These are phyloP conservation scores for Yponomeuta cagnagella DNA, from an alignment of 2,888 invertebrate genomes.

Conservation along the genomic window DNA sequence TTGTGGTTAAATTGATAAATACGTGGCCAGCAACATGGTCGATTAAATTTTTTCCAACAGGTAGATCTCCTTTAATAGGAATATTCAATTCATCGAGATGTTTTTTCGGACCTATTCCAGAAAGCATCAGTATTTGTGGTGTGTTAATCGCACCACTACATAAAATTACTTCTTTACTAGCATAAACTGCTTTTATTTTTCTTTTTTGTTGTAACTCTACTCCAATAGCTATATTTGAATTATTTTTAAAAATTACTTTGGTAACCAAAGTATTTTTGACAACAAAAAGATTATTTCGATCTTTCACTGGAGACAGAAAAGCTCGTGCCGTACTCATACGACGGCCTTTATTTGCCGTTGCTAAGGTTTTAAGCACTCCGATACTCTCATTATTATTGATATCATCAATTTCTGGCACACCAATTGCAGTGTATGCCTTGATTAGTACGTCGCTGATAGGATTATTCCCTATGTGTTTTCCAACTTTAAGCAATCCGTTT, in stretches of 20 bases:
- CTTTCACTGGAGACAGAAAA: slow-evolving; percentile 67
- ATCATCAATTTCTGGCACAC: slow-evolving; percentile 78
- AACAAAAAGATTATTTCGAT: slow-evolving; percentile 33
- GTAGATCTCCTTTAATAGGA: slow-evolving; percentile 51
- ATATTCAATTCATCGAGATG: slow-evolving; percentile 54
- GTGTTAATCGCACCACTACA: slow-evolving; percentile 70
- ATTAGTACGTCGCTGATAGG: slow-evolving; percentile 25
- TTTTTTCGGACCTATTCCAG: slow-evolving; percentile 66
- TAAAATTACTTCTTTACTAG: slow-evolving; percentile 66
- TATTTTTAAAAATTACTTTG: slow-evolving; percentile 54
- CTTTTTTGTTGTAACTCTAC: slow-evolving; percentile 47
- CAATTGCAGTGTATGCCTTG: slow-evolving; percentile 43
- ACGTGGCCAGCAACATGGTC: slow-evolving; percentile 63
- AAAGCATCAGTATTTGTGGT: slow-evolving; percentile 67
- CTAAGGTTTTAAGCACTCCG: slow-evolving; percentile 85
- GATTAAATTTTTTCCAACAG: slow-evolving; percentile 70
- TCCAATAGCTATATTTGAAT: slow-evolving; percentile 42
- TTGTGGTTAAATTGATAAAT: slow-evolving; percentile 41
- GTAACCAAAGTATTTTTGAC: slow-evolving; percentile 55
- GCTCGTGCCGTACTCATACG: slow-evolving; percentile 84
- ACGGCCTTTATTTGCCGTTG: slow-evolving; percentile 79
- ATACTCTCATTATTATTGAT: slow-evolving; percentile 83
- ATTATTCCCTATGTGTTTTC: slow-evolving; percentile 22
- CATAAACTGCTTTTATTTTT: slow-evolving; percentile 41
- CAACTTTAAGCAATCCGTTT: slow-evolving; percentile 53